Conservation (phyloP, 1,140 invertebrate species). For the Homalodisca vitripennis region DNA sequence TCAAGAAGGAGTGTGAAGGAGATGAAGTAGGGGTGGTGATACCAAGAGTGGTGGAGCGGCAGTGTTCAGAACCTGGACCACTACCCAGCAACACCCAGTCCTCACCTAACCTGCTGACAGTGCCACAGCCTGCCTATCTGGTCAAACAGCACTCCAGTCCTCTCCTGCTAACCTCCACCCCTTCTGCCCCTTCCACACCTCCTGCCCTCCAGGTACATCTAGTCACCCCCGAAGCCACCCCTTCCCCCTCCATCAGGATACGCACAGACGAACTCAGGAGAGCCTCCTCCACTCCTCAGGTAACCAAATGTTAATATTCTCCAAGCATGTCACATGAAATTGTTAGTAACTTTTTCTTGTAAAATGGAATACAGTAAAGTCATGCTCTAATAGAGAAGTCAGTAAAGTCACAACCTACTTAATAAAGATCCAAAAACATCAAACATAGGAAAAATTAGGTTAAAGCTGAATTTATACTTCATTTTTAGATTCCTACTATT, state of each 20-base stretch:
- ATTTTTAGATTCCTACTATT: too few relatives aligned
- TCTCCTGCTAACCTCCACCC: constrained; percentile 46
- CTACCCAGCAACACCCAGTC: constrained; percentile 37
- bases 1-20: constrained; percentile 57
- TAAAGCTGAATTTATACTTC: too few relatives aligned
- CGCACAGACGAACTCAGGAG: constrained; percentile 55
- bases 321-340: too few relatives aligned
- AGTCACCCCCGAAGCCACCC: constrained; percentile 12
- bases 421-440: too few relatives aligned
- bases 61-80: constrained; percentile 57
- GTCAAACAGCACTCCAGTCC: constrained; percentile 66
- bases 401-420: too few relatives aligned
- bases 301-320: too few relatives aligned
- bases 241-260: constrained; percentile 44
- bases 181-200: constrained; percentile 28
- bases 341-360: too few relatives aligned
- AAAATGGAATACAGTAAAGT: too few relatives aligned
- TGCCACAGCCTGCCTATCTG: constrained; percentile 56
- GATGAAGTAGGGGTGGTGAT: constrained; percentile 19
- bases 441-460: too few relatives aligned
- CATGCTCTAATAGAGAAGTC: too few relatives aligned
- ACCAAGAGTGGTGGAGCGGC: constrained; percentile 53
- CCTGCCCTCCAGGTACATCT: constrained; percentile 21
- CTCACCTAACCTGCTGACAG: constrained; percentile 57
- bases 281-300: constrained; percentile 58